Evolutionary conservation across 2,113 vertebrate genomes (phyloP), one percentile per base, ranked within the genome.

Genomic region (Hymenochirus boettgeri): DNA sequence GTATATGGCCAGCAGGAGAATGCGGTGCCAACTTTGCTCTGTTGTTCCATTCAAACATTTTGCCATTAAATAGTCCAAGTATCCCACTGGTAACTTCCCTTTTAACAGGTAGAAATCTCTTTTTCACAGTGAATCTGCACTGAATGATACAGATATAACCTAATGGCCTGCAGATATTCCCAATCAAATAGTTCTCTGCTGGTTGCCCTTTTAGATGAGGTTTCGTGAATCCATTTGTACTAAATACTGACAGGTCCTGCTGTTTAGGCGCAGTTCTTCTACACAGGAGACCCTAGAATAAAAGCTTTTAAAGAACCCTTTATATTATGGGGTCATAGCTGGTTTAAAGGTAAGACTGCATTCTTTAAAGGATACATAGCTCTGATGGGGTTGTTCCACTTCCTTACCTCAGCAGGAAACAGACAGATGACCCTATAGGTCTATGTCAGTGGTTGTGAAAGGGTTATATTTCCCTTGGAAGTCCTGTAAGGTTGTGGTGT

Each of bases 391-490:
- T 12, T 35, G 23, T n/a, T 53, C 53, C 48, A 13, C 53, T 17
- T 42, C 18, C n/a, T 35, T 15, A 18, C n/a, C 61, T 26, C 51
- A 33, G 61, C 51, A 26, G 50, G 61, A 63, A 24, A 55, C 50
- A 27, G 19, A 19, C 11, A 3, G 23, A 42, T 63, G 61, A 55
- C 50, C 50, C 61, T 27, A 45, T n/a, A 24, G 33, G 10, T 53
- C 7, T 4, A 53, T 55, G 52, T 7, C 51, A n/a, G 24, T 2
- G 4, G 25, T 22, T 8, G 2, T 31, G 62, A 56, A 63, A 54
- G 61, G 61, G 51, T 64, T 64, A 64, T 46, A 29, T 64, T 56
- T 56, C 62, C 52, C 2, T 19, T 64, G 22, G 22, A 24, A 23
- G 24, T 8, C 27, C 5, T 18, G 37, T 15, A 65, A 65, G 62